Evolutionary conservation across 2,888 invertebrate species (phyloP).

Genomic region (Papilio protenor): DNA sequence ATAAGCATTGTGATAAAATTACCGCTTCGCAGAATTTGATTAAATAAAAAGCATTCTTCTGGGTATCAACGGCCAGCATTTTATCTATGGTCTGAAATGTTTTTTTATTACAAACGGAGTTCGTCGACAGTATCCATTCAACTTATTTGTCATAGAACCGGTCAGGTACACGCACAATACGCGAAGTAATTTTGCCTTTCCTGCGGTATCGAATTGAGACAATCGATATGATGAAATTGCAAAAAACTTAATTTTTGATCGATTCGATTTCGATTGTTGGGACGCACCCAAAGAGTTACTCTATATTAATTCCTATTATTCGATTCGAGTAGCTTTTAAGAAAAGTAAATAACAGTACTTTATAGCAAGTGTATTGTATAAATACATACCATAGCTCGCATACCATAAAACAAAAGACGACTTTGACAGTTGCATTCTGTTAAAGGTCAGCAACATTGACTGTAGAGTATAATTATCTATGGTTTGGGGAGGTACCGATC

Average conservation of each 20-base stretch:
- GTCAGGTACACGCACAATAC: constrained; percentile 53
- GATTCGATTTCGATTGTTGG: background rate
- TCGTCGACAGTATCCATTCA: constrained; percentile 69
- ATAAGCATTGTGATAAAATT: constrained; percentile 34
- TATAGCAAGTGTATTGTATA: background rate
- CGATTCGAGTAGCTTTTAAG: background rate
- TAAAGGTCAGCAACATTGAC: constrained; percentile 40
- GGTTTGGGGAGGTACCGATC: constrained; percentile 44
- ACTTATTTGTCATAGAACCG: constrained; percentile 73
- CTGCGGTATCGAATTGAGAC: constrained; percentile 35
- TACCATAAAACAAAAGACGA: constrained; percentile 24
- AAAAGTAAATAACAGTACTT: background rate
- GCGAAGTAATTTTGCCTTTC: constrained; percentile 48
- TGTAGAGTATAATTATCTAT: constrained; percentile 42
- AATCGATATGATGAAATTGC: constrained; percentile 37
- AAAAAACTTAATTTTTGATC: constrained; percentile 14
- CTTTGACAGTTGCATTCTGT: constrained; percentile 34
- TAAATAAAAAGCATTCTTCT: constrained; percentile 44
- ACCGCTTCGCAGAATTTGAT: constrained; percentile 42
- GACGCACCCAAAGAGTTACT: background rate
- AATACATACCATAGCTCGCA: background rate
- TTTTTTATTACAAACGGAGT: constrained; percentile 65
- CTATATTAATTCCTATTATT: background rate
- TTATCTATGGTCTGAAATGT: constrained; percentile 49
- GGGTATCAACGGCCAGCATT: constrained; percentile 47